These are phyloP conservation scores for Ernsta delagoae DNA, from an alignment of 2,888 invertebrate species.

Conservation along the genomic window DNA sequence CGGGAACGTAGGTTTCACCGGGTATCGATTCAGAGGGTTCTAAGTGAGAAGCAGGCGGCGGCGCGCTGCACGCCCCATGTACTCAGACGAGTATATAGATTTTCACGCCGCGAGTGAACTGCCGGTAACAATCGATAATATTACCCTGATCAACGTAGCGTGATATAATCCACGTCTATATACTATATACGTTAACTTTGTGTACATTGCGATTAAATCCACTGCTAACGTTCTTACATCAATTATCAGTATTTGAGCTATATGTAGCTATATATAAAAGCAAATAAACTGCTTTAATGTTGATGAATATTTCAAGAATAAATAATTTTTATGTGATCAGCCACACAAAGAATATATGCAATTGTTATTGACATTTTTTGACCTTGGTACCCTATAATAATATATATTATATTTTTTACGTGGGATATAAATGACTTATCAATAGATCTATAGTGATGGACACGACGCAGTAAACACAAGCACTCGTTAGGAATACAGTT, in stretches of 20 bases:
- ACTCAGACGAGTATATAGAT: constrained; percentile 39
- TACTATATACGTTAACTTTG: constrained; percentile 16
- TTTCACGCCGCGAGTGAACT: constrained; percentile 37
- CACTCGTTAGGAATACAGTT: too few relatives aligned
- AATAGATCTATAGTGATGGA: too few relatives aligned
- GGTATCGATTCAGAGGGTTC: constrained; percentile 49
- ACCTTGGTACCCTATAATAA: too few relatives aligned
- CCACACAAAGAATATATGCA: too few relatives aligned
- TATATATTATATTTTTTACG: too few relatives aligned
- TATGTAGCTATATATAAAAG: neutral
- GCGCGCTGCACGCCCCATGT: constrained; percentile 39
- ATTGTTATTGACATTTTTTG: too few relatives aligned
- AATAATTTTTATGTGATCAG: too few relatives aligned
- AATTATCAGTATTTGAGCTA: neutral
- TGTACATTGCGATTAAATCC: constrained; percentile 5
- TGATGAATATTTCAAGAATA: too few relatives aligned
- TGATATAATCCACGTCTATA: constrained; percentile 31
- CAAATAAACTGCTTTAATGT: too few relatives aligned
- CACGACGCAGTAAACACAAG: too few relatives aligned
- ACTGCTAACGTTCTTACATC: neutral
- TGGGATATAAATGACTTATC: too few relatives aligned
- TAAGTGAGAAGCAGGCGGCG: constrained; percentile 43
- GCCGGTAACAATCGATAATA: constrained; percentile 38
- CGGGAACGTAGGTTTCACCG: constrained; percentile 42
- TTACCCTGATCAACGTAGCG: constrained; percentile 38